A percentile compares a stretch with the other conserved stretches of the same genome.
These are phyloP conservation scores for Cercopithecus diana DNA, from an alignment of 2,797 vertebrate genomes.

Conservation along the genomic window DNA sequence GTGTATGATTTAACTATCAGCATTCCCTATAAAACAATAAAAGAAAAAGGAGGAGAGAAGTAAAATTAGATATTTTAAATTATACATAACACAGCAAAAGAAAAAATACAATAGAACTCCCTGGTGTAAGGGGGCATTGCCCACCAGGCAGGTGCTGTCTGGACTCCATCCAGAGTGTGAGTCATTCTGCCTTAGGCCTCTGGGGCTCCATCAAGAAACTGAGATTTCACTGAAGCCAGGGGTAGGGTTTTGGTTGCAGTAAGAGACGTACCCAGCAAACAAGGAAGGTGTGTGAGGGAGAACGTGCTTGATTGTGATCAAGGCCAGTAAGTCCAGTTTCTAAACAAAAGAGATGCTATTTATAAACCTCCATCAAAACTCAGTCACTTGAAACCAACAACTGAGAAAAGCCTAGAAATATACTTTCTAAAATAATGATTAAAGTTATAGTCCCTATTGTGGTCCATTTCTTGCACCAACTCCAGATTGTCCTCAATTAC, in stretches of 20 bases:
- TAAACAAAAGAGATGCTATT: conserved; percentile 11
- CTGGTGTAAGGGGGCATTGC: background rate
- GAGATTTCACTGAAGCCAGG: background rate
- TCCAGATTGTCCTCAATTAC: background rate
- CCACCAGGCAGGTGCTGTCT: background rate
- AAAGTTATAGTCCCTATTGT: too few species aligned
- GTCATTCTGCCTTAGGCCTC: background rate
- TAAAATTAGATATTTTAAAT: background rate
- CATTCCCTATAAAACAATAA: background rate
- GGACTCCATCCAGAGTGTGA: background rate
- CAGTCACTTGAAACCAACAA: background rate
- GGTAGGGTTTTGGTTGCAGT: background rate
- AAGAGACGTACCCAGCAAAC: background rate
- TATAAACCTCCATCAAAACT: conserved; percentile 21
- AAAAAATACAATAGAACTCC: background rate
- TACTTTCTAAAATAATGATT: background rate
- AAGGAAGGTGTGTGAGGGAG: background rate
- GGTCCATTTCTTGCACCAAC: background rate
- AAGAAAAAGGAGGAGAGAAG: background rate
- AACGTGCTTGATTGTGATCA: background rate
- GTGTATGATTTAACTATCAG: background rate
- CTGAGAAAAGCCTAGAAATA: conserved; percentile 15
- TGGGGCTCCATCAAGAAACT: background rate
- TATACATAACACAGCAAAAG: background rate
- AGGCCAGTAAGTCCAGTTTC: conserved; percentile 42